phyloP scores from a whole-genome alignment of 2,113 vertebrate genomes.

The Myotis davidii region DNA sequence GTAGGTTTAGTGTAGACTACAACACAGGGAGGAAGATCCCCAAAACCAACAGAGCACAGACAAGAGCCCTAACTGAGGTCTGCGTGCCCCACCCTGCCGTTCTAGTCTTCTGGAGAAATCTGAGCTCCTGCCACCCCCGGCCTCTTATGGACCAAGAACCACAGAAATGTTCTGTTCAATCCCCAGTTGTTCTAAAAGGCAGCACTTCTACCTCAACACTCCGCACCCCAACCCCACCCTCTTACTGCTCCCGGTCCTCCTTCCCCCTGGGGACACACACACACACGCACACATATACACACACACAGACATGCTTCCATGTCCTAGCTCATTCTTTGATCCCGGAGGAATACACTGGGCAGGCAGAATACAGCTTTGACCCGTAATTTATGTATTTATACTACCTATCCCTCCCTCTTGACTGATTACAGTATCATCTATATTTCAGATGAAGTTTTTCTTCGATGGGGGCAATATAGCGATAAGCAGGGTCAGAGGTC shows the following conservation, averaged over 20 bases:
- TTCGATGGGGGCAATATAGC: neutral
- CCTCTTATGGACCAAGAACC: neutral
- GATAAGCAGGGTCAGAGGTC: neutral
- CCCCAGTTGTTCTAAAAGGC: neutral
- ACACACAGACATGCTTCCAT: too few relatives aligned
- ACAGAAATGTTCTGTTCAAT: neutral
- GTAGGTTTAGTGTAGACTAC: constrained; percentile 63
- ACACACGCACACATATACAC: too few relatives aligned
- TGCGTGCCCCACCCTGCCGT: neutral
- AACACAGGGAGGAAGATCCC: constrained; percentile 49
- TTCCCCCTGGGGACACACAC: too few relatives aligned
- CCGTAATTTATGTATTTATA: neutral
- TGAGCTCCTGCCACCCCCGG: neutral
- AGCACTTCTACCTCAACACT: neutral
- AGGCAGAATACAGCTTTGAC: neutral
- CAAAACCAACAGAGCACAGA: constrained; percentile 44
- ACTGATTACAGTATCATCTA: neutral
- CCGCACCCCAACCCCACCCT: neutral
- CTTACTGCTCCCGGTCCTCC: neutral
- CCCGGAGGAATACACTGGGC: neutral
- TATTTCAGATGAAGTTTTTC: neutral
- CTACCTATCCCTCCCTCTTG: neutral
- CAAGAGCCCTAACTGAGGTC: neutral
- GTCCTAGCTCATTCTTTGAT: too few relatives aligned
- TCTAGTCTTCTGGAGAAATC: neutral